Conservation (phyloP, 2,888 invertebrate species). For the Sphaerophoria taeniata region DNA sequence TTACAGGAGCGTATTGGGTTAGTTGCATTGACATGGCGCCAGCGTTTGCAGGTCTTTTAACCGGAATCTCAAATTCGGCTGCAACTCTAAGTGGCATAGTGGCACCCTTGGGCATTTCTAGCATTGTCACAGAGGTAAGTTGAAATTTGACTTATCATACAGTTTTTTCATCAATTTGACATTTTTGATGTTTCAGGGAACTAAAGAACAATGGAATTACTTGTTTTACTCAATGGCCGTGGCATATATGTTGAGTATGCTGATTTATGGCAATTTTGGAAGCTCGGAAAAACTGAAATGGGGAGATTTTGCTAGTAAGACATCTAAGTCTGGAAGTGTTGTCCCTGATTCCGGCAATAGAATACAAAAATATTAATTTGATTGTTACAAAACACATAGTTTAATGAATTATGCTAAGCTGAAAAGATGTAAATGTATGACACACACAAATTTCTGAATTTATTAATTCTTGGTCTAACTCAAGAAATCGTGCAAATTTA, state of each 20-base stretch:
- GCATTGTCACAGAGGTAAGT: conserved; percentile 80
- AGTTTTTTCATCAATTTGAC: neutral
- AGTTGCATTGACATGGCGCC: conserved; percentile 83
- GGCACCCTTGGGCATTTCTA: conserved; percentile 81
- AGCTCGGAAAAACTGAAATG: conserved; percentile 82
- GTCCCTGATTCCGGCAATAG: neutral
- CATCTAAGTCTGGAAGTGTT: conserved; percentile 10
- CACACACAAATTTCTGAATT: no score
- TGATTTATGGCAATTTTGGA: conserved; percentile 82
- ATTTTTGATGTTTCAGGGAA: conserved; percentile 78
- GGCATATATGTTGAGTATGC: conserved; percentile 79
- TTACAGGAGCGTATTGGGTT: conserved; percentile 83
- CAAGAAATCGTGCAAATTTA: no score
- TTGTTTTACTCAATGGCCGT: conserved; percentile 81
- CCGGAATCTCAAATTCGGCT: conserved; percentile 83
- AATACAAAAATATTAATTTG: no score
- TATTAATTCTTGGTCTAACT: no score
- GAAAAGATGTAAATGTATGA: no score
- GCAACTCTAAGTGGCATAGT: conserved; percentile 82
- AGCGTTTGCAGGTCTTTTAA: conserved; percentile 82
- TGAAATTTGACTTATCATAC: conserved; percentile 1
- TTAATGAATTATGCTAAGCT: no score
- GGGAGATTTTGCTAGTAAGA: conserved; percentile 77
- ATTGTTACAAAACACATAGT: no score
- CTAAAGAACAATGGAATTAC: conserved; percentile 82